Evolutionary conservation across 64 coral and sea anemone genomes (phyloP), one percentile per base, ranked within the genome.

Genomic region (Acropora yongei): DNA sequence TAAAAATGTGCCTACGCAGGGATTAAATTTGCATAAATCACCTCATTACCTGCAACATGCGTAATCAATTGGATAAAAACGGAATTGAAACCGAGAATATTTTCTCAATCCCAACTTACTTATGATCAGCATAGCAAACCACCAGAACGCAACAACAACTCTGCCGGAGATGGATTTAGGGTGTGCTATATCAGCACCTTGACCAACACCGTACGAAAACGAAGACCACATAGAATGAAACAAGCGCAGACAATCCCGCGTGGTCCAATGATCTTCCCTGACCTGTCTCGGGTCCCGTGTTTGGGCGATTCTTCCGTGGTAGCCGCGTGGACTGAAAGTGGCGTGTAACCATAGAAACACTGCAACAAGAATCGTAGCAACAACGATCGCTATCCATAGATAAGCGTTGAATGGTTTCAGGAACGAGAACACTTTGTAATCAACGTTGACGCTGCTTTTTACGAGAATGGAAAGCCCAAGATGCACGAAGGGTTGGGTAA

Each of bases 101-200:
- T 30, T 30, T 30, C 30, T 30, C 30, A 30, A 30, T 30, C 30
- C 74, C 8, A 44, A 41, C 44, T 88, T 88, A 88, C 86, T 77
- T 88, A 77, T 88, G 43, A 88, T 77, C 11, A 88, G 49, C 50
- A 77, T 77, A 40, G 86, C 86, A 88, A 88, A 77, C 86, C 86
- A 88, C 86, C 86, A 88, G 39, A 88, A 77, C 8, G 72, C 75
- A n/a, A 77, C 74, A 57, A 88, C 72, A 60, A 76, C 55, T 58
- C 72, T 88, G 12, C 86, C 86, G 50, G 86, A 88, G n/a, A 58
- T 77, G 39, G 86, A 77, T 41, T 76, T 30, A 1, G 86, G 86
- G 77, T 88, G 86, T 76, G 75, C 49, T 44, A 60, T 46, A 47
- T 88, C 86, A 44, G 86, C 72, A 45, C 86, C 86, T 30, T 88